Evolutionary conservation across 2,113 vertebrate genomes (phyloP).

Genomic region (Peromyscus leucopus): DNA sequence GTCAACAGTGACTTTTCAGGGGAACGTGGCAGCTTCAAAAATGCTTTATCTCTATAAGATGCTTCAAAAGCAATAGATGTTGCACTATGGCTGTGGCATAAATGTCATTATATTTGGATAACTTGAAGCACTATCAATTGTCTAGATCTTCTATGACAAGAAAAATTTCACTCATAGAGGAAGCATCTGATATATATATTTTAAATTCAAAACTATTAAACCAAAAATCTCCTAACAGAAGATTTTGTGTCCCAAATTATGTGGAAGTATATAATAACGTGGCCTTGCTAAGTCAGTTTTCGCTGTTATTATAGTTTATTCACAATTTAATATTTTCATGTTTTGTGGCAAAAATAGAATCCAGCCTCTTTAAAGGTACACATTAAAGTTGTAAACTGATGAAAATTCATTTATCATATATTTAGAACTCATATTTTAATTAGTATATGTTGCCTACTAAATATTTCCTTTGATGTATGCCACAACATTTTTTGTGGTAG

Average conservation of each 20-base stretch:
- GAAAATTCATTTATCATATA: neutral
- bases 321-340: neutral
- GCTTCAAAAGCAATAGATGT: neutral
- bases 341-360: neutral
- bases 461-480: neutral
- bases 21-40: neutral
- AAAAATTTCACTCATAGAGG: neutral
- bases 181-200: neutral
- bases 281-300: neutral
- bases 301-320: neutral
- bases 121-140: neutral
- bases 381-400: neutral
- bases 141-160: neutral
- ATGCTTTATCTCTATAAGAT: neutral
- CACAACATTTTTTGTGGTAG: neutral
- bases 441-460: neutral
- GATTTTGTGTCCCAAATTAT: neutral
- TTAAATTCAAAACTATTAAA: neutral
- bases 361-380: neutral
- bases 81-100: neutral
- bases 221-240: neutral
- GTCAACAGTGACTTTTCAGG: neutral
- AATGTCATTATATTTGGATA: neutral
- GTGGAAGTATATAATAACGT: neutral
- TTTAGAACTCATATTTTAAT: conserved; percentile 16